Evolutionary conservation across 2,113 vertebrate genomes (phyloP).

Genomic region (Morone chrysops): DNA sequence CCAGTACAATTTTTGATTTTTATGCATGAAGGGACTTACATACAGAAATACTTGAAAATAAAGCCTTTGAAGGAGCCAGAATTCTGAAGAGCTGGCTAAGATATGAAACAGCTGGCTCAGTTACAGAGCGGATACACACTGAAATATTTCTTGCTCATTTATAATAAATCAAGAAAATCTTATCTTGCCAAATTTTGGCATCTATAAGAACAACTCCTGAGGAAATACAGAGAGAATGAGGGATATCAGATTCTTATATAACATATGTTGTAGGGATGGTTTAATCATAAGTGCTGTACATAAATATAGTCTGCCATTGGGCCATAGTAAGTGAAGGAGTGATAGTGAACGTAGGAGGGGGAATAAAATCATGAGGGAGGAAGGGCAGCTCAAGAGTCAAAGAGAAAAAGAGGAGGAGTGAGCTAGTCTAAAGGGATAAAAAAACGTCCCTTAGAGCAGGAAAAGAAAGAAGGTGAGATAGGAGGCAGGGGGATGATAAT

Average conservation of each 20-base stretch:
- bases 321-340: neutral
- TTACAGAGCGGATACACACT: slow-evolving; percentile 18
- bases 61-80: slow-evolving; percentile 3
- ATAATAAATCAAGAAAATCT: slow-evolving; percentile 33
- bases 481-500: slow-evolving; percentile 24
- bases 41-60: neutral
- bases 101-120: slow-evolving; percentile 27
- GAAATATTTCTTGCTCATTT: slow-evolving; percentile 16
- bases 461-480: slow-evolving; percentile 37
- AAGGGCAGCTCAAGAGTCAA: neutral
- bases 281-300: neutral
- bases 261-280: slow-evolving; percentile 24
- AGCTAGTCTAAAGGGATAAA: neutral
- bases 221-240: slow-evolving; percentile 5
- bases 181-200: neutral
- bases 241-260: neutral
- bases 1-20: neutral
- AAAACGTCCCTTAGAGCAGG: neutral
- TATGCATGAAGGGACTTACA: neutral
- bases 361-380: neutral
- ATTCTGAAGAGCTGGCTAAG: neutral
- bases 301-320: neutral
- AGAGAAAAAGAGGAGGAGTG: neutral
- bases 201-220: neutral
- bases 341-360: neutral